Base-by-base conservation (phyloP, 2,888 invertebrate species). In the Drosophila pseudotakahashii region DNA sequence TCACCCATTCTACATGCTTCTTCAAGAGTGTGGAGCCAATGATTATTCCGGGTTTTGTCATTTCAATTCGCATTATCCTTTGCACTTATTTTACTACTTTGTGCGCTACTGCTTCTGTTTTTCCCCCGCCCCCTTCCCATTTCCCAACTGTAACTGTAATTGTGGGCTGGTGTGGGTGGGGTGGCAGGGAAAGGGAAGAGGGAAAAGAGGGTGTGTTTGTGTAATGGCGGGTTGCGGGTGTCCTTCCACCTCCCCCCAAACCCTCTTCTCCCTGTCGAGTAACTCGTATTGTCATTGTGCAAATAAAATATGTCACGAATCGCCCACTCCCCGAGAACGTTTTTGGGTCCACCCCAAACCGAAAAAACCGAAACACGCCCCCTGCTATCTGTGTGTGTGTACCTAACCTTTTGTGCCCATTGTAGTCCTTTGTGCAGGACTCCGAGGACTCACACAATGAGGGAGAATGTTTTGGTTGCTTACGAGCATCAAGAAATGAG, bases 251-350 rank as follows among this genome's bases (percentile, higher is more conserved):
- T 6, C 37, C 36, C 14, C 51, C 68, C 30, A 7, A 2, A 6
- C 52, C 42, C 26, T 7, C 6, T 66, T 60, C 57, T 67, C 63
- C 78, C 78, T 48, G 75, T 63, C 81, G 77, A 84, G 87, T 78
- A 81, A 84, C 87, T 87, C 79, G 87, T 86, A 83, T 85, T 87
- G 87, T 87, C 88, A 85, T 88, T 89, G 82, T 85, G 86, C 89
- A 89, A 89, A 89, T 89, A 89, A 89, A 89, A 89, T 89, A 89
- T 88, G 89, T 89, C 88, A 89, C 89, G 88, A 84, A 82, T 87
- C 79, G 71, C 83, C 81, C 88, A 85, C 74, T 73, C 82, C 78
- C 63, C 50, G 7, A 0, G 36, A 34, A 26, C 37, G 66, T 52
- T 72, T 76, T 78, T 62, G 45, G 57, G 75, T 52, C 39, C 61